Evolutionary conservation across 2,113 vertebrate species (phyloP).

Genomic region (Platysteira castanea): DNA sequence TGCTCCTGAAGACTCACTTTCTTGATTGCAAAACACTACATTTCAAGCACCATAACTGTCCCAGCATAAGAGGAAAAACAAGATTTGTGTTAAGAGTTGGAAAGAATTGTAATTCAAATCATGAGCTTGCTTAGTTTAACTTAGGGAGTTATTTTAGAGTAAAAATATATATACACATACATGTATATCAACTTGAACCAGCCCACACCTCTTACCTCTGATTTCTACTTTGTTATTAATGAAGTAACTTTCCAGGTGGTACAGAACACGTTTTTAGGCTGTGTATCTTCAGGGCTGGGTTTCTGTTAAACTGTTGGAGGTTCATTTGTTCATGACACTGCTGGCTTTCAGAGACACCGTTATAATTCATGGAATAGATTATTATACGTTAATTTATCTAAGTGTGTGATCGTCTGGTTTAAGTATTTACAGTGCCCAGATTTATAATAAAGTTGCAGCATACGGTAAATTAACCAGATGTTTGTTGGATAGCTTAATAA

Average conservation of each 20-base stretch:
- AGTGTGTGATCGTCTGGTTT: neutral
- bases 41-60: neutral
- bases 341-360: neutral
- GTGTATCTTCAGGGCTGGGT: neutral
- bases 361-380: neutral
- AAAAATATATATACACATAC: accelerated
- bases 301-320: neutral
- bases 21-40: neutral
- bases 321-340: neutral
- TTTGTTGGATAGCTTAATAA: neutral
- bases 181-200: neutral
- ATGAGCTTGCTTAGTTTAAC: neutral
- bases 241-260: neutral
- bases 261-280: neutral
- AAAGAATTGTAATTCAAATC: neutral
- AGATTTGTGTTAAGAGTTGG: neutral
- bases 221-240: neutral
- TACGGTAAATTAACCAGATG: neutral
- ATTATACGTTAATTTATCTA: neutral
- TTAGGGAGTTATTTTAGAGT: neutral
- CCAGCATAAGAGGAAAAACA: neutral
- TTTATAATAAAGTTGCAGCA: neutral
- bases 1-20: neutral
- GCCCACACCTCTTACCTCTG: neutral
- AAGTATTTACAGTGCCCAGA: neutral